A percentile compares a stretch with the other conserved stretches of the same genome.
Evolutionary conservation across 1,140 invertebrate species (phyloP).

Genomic region (Mercenaria mercenaria): DNA sequence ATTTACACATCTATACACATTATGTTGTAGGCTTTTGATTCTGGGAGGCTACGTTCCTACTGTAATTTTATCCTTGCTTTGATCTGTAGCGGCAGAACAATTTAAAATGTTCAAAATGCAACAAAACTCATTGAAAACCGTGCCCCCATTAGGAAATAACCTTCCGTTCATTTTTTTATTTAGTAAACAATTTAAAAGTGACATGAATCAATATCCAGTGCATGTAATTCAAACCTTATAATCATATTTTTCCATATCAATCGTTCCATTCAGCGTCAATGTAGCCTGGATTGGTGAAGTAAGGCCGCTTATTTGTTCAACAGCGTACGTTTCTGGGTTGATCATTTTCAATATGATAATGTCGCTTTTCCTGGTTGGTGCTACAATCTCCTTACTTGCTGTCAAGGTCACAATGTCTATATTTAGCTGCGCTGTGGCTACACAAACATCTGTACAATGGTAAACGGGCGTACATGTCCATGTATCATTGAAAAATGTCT

Average conservation of each 20-base stretch:
- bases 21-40: too few relatives aligned
- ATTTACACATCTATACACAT: too few relatives aligned
- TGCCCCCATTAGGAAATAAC: too few relatives aligned
- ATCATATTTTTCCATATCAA: conserved; percentile 27
- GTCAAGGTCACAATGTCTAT: conserved; percentile 16
- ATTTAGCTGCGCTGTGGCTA: conserved; percentile 41
- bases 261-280: conserved; percentile 17
- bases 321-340: conserved; percentile 36
- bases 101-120: too few relatives aligned
- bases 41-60: too few relatives aligned
- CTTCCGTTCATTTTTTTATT: too few relatives aligned
- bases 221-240: conserved; percentile 40
- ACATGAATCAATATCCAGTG: too few relatives aligned
- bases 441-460: conserved; percentile 12
- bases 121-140: too few relatives aligned
- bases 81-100: too few relatives aligned
- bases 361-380: conserved; percentile 32
- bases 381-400: neutral
- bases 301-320: neutral
- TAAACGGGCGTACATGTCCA: neutral
- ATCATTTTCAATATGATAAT: conserved; percentile 15
- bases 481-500: conserved; percentile 4
- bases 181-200: too few relatives aligned
- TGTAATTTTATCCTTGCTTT: too few relatives aligned
- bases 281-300: neutral